Evolutionary conservation across 2,888 invertebrate species (phyloP).

Genomic region (Hirudinaria manillensis): DNA sequence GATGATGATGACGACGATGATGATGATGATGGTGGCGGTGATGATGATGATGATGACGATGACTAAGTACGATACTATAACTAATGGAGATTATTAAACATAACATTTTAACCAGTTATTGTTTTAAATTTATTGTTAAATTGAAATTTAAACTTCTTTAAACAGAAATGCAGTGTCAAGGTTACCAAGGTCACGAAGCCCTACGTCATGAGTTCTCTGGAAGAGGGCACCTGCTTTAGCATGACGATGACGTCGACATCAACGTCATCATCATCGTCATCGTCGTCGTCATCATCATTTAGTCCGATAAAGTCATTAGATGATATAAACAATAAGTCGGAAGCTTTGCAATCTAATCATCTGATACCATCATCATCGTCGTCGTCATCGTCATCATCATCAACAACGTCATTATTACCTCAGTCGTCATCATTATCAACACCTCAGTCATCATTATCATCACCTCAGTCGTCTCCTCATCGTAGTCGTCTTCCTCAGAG

Average conservation of each 20-base stretch:
- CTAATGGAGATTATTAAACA: too few relatives aligned
- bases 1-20: neutral
- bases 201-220: too few relatives aligned
- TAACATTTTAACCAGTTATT: too few relatives aligned
- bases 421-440: neutral
- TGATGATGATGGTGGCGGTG: too few relatives aligned
- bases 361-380: neutral
- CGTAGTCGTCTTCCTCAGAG: neutral
- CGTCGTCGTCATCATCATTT: neutral
- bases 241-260: neutral
- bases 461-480: neutral
- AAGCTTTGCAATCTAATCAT: neutral
- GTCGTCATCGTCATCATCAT: neutral
- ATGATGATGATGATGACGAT: too few relatives aligned
- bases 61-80: too few relatives aligned
- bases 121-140: too few relatives aligned
- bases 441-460: neutral
- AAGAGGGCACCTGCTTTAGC: too few relatives aligned
- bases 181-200: too few relatives aligned
- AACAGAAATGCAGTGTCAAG: too few relatives aligned
- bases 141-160: neutral
- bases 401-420: neutral
- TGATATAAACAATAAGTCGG: neutral
- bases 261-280: neutral
- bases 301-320: neutral